Evolutionary conservation across 2,797 vertebrate species (phyloP).

Genomic region (Vireo griseus): DNA sequence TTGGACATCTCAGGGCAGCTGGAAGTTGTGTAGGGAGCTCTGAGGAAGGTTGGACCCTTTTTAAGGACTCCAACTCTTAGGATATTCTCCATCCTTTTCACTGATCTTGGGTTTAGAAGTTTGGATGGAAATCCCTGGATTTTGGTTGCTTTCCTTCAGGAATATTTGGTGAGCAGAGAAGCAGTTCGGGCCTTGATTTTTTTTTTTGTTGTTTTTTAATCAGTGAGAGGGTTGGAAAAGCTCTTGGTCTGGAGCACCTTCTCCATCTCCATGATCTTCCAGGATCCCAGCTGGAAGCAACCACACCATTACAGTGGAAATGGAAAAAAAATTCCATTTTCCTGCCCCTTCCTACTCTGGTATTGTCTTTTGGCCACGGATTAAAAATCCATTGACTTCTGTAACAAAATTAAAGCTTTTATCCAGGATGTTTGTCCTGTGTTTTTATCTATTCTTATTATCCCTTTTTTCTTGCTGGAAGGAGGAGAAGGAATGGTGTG

Average conservation of each 20-base stretch:
- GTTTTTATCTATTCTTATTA: not conserved
- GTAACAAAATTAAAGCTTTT: not conserved
- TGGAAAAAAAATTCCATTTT: accelerated
- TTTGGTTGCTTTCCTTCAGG: not conserved
- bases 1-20: not conserved
- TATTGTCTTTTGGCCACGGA: not conserved
- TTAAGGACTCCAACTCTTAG: not conserved
- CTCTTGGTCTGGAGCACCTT: not conserved
- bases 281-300: not conserved
- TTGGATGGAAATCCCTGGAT: not conserved
- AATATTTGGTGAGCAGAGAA: not conserved
- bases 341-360: not conserved
- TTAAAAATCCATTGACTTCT: not conserved
- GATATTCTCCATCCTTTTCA: not conserved
- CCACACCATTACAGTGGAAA: not conserved
- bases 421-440: not conserved
- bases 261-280: not conserved
- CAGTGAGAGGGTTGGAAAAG: not conserved
- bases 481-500: not conserved
- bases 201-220: not conserved
- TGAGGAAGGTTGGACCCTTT: not conserved
- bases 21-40: not conserved
- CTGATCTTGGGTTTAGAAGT: not conserved
- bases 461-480: not conserved
- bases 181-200: not conserved